These are phyloP conservation scores for Microctonus hyperodae DNA, from an alignment of 2,888 invertebrate species.

Conservation along the genomic window DNA sequence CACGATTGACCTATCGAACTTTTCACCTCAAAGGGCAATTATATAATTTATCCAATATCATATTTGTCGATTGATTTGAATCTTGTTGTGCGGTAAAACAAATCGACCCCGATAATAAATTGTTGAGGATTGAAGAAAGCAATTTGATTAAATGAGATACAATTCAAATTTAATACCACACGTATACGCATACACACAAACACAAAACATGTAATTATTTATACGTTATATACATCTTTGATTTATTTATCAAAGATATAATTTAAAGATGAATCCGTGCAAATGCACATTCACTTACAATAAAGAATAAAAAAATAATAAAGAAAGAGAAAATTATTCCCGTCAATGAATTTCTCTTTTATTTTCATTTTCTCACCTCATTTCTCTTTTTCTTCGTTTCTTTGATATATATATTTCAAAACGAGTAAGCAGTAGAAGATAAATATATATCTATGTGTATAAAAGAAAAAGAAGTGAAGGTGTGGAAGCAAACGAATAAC, in stretches of 20 bases:
- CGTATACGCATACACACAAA: too few relatives aligned
- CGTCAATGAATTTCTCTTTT: conserved; percentile 16
- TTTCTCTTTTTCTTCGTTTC: not conserved
- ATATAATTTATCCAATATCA: conserved; percentile 11
- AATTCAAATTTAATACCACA: not conserved
- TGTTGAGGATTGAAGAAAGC: not conserved
- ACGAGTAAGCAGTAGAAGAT: conserved; percentile 1
- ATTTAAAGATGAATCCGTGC: too few relatives aligned
- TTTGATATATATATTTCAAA: not conserved
- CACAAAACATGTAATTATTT: too few relatives aligned
- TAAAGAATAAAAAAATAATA: not conserved
- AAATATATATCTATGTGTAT: not conserved
- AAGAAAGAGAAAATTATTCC: not conserved
- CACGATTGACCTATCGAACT: conserved; percentile 16
- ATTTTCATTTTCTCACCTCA: conserved; percentile 6
- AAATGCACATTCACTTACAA: not conserved
- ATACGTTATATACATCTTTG: not conserved
- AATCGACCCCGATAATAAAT: conserved; percentile 6
- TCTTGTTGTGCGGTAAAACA: conserved; percentile 10
- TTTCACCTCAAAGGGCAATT: not conserved
- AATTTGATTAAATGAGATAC: not conserved
- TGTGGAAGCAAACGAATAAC: conserved; percentile 19
- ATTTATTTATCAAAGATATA: not conserved
- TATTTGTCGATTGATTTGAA: conserved; percentile 15
- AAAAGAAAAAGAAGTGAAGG: conserved; percentile 7